Evolutionary conservation across 2,797 vertebrate species (phyloP).

Genomic region (Fratercula arctica): DNA sequence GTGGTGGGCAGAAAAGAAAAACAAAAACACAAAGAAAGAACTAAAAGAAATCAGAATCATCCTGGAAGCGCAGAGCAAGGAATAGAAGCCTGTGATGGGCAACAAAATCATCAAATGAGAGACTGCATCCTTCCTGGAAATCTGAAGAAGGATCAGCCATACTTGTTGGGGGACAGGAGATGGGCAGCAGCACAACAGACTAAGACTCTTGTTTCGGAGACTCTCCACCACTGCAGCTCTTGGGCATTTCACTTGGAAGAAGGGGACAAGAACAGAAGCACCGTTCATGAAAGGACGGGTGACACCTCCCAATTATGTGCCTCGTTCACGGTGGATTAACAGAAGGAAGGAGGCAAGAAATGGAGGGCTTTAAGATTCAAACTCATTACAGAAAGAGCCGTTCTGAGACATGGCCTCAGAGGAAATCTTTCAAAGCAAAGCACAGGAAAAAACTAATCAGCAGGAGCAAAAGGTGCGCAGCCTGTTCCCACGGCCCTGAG

Average conservation of each 20-base stretch:
- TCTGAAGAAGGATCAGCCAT: background rate
- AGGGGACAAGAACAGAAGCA: background rate
- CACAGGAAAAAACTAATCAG: conserved; percentile 5
- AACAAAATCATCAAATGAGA: background rate
- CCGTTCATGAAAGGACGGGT: background rate
- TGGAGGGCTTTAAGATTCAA: conserved; percentile 21
- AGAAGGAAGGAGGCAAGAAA: conserved; percentile 42
- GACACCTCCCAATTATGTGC: conserved; percentile 30
- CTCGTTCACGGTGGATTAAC: conserved; percentile 28
- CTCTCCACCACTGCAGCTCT: background rate
- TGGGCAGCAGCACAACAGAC: background rate
- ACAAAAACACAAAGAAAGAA: background rate
- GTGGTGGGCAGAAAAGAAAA: accelerated
- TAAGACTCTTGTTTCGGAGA: background rate
- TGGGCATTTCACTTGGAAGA: background rate
- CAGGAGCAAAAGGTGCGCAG: background rate
- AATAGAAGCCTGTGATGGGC: background rate
- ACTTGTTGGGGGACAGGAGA: background rate
- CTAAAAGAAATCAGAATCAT: background rate
- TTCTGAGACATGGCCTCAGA: background rate
- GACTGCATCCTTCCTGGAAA: background rate
- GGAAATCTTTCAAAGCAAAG: conserved; percentile 4
- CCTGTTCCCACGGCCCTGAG: background rate
- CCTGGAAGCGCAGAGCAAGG: background rate
- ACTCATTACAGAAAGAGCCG: conserved; percentile 25